Conservation (phyloP, 1,140 invertebrate genomes). For the Drosophila busckii region DNA sequence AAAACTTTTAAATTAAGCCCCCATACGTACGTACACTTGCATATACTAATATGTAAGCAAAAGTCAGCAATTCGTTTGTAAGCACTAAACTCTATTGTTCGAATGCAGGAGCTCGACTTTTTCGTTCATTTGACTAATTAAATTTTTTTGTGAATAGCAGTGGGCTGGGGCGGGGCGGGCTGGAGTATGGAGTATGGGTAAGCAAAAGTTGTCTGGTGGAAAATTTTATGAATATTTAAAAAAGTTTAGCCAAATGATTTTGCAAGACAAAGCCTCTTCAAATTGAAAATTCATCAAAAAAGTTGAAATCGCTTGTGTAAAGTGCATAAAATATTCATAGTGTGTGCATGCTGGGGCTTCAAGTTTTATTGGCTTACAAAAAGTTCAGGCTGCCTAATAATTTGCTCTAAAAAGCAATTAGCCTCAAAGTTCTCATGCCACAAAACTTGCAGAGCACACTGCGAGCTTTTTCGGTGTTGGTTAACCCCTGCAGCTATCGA, state of each 20-base stretch:
- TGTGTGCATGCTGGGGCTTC: slow-evolving; percentile 55
- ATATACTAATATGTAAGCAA: too few relatives aligned
- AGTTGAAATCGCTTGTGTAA: slow-evolving; percentile 62
- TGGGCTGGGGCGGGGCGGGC: too few relatives aligned
- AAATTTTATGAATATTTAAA: slow-evolving; percentile 76
- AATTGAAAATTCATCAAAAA: slow-evolving; percentile 76
- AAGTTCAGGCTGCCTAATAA: too few relatives aligned
- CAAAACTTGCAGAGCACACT: slow-evolving; percentile 24
- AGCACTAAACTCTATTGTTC: slow-evolving; percentile 16
- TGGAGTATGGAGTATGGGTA: too few relatives aligned
- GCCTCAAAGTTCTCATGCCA: slow-evolving; percentile 16
- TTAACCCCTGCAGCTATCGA: slow-evolving; percentile 3
- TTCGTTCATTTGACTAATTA: slow-evolving; percentile 73
- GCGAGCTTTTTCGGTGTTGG: slow-evolving; percentile 5
- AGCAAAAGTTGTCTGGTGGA: slow-evolving; percentile 54
- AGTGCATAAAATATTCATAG: slow-evolving; percentile 69
- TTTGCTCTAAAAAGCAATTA: slow-evolving; percentile 60
- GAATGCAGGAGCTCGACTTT: slow-evolving; percentile 30
- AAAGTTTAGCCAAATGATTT: slow-evolving; percentile 57
- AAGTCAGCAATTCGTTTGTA: too few relatives aligned
- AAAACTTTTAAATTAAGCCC: slow-evolving; percentile 31
- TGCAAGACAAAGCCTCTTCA: slow-evolving; percentile 58
- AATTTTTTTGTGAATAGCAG: too few relatives aligned
- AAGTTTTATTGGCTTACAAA: slow-evolving; percentile 70
- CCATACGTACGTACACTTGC: too few relatives aligned